Evolutionary conservation across 2,113 vertebrate genomes (phyloP), one percentile per base, ranked within the genome.

Genomic region (Cryptoleucopteryx plumbea): DNA sequence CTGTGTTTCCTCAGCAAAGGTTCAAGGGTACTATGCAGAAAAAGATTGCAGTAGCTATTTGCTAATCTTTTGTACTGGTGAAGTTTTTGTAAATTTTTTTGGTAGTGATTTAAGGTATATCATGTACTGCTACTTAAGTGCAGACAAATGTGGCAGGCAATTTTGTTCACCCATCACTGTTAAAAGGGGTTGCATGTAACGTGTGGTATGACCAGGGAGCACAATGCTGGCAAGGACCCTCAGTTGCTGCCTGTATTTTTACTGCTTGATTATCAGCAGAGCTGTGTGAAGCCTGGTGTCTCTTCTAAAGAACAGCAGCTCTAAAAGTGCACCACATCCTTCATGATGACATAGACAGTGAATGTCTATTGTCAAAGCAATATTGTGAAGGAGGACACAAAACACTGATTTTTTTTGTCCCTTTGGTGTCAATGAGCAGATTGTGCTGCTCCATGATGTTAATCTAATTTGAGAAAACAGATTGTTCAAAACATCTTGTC

Each of bases 391-490:
- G 59, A 79, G 40, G 81, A 94, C 65, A 86, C 26, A 87, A 87
- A 91, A 27, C 61, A 59, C 61, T 19, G 50, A n/a, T 11, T 58
- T 82, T 61, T 92, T 91, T 94, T 74, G 81, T 86, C 90, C 72
- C 68, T 61, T 93, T 3, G 7, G 72, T 96, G 82, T 93, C 81
- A 95, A 86, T 1, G 26, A 95, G 90, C 80, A 97, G 86, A 89
- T 94, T 96, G 91, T 91, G 52, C 61, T 94, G 61, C 52, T 88
- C 55, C 40, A 21, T 91, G 86, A 95, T 68, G 86, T 90, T 93
- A 94, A 86, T 89, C 73, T 96, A 90, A 86, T 92, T 96, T 96
- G 88, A 94, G 93, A 92, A 97, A 96, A 94, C 88, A 95, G 83
- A 95, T 91, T 88, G 92, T 86, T 96, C 83, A 81, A 93, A 96